These are phyloP conservation scores for Macrobrachium rosenbergii DNA, from an alignment of 1,140 invertebrate species.

Conservation along the genomic window DNA sequence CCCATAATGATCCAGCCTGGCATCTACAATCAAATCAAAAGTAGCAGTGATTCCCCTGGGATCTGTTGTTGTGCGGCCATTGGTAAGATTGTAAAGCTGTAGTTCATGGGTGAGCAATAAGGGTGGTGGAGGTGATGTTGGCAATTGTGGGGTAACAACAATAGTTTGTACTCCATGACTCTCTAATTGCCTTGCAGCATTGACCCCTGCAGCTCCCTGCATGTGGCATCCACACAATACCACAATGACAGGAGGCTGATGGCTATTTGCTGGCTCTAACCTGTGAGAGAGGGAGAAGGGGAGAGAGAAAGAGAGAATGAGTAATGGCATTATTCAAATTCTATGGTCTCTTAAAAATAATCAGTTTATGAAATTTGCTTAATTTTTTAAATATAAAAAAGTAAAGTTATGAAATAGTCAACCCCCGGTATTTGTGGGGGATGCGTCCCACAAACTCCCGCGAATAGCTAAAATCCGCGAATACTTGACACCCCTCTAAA, in stretches of 20 bases:
- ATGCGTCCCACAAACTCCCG: no score
- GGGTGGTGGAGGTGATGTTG: slow-evolving; percentile 69
- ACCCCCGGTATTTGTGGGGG: no score
- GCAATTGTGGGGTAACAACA: slow-evolving; percentile 74
- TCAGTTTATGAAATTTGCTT: no score
- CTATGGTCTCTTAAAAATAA: no score
- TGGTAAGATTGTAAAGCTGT: slow-evolving; percentile 61
- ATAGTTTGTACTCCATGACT: slow-evolving; percentile 84
- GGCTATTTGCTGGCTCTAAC: slow-evolving; percentile 83
- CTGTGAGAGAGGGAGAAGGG: slow-evolving; percentile 9
- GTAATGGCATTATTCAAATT: not conserved
- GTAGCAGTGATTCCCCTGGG: slow-evolving; percentile 66
- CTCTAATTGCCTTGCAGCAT: slow-evolving; percentile 82
- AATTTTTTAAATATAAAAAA: no score
- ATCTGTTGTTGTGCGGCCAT: slow-evolving; percentile 68
- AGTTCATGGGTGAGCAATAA: slow-evolving; percentile 72
- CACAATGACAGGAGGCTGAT: slow-evolving; percentile 84
- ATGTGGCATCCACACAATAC: slow-evolving; percentile 80
- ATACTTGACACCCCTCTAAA: no score
- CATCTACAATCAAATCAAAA: slow-evolving; percentile 78
- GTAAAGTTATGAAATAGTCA: no score
- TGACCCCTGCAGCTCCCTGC: slow-evolving; percentile 73
- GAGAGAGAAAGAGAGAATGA: not conserved
- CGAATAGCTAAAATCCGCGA: no score
- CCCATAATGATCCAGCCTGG: slow-evolving; percentile 57